Evolutionary conservation across 2,888 invertebrate species (phyloP), one percentile per base, ranked within the genome.

Genomic region (Prenolepis imparis): DNA sequence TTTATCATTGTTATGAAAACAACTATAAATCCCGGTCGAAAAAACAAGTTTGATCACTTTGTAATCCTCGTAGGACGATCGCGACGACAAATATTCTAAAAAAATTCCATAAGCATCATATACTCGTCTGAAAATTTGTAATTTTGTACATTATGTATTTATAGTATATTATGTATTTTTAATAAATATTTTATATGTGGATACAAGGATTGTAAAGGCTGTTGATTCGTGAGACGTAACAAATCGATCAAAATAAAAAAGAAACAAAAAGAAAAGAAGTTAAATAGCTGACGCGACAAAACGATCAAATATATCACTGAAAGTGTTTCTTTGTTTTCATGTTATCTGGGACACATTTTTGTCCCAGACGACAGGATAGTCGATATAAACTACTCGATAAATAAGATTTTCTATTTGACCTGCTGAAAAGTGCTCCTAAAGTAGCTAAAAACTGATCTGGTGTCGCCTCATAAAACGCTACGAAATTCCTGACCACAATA

Each of bases 1-100:
- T 88, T 87, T 85, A 82, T 89, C 87, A 88, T 83, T 82, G 70
- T 36, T 73, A 83, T 75, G 48, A 77, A 84, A 85, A 87, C 87
- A 88, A 84, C 44, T 75, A 87, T 64, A 84, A 87, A 82, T 77
- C 57, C 24, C 68, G 55, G 80, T 57, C 70, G 82, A 52, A 67
- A 84, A 85, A 85, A 84, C 67, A 89, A 85, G 78, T 86, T 89
- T 84, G 87, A 89, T 87, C 77, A 73, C 68, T 55, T 63, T 18
- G 81, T 81, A 81, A 88, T 59, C 59, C n/a, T 64, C 41, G 41
- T 57, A 21, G 21, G 21, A 21, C 24, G 1, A 48, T 18, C 11
- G 0, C 55, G 81, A 72, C 80, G 68, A 72, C 55, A 48, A 28
- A 48, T 4, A 32, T 63, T 21, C 15, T 12, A 4, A 36, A 18